Percentiles rank a stretch among this genome's conserved stretches.
Evolutionary conservation across 2,113 vertebrate species (phyloP).

Genomic region (Dinomys branickii): DNA sequence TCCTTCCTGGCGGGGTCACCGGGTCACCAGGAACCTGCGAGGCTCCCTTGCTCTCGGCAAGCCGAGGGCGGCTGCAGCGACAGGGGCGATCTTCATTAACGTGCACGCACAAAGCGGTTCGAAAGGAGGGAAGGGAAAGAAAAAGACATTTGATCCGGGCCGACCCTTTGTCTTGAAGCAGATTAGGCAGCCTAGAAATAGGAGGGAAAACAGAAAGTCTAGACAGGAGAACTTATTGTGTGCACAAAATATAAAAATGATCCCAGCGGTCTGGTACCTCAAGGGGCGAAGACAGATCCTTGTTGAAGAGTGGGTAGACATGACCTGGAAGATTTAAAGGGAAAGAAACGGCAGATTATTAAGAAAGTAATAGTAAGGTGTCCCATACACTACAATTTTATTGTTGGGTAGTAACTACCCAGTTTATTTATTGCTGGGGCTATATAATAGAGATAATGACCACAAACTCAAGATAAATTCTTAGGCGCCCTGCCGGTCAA

Average conservation of each 20-base stretch:
- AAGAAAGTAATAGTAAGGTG: conserved; percentile 86
- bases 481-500: conserved; percentile 82
- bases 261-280: conserved; percentile 70
- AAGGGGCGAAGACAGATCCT: conserved; percentile 71
- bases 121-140: not conserved
- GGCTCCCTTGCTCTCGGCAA: not conserved
- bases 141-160: conserved; percentile 62
- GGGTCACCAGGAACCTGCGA: not conserved
- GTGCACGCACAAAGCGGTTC: not conserved
- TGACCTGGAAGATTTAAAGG: conserved; percentile 82
- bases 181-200: conserved; percentile 49
- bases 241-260: conserved; percentile 79
- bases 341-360: conserved; percentile 80
- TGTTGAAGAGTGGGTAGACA: conserved; percentile 61
- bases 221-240: conserved; percentile 80
- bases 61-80: not conserved
- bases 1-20: accelerated
- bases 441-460: conserved; percentile 87
- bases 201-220: conserved; percentile 71
- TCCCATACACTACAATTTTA: conserved; percentile 85
- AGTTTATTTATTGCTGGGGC: conserved; percentile 85
- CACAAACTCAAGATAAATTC: conserved; percentile 87
- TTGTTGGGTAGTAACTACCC: conserved; percentile 82
- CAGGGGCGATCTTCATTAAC: not conserved
- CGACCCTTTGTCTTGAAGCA: conserved; percentile 76